A percentile compares a stretch with the other conserved stretches of the same genome.
These are phyloP conservation scores for Tenthredo livida DNA, from an alignment of 2,888 invertebrate species.

Conservation along the genomic window DNA sequence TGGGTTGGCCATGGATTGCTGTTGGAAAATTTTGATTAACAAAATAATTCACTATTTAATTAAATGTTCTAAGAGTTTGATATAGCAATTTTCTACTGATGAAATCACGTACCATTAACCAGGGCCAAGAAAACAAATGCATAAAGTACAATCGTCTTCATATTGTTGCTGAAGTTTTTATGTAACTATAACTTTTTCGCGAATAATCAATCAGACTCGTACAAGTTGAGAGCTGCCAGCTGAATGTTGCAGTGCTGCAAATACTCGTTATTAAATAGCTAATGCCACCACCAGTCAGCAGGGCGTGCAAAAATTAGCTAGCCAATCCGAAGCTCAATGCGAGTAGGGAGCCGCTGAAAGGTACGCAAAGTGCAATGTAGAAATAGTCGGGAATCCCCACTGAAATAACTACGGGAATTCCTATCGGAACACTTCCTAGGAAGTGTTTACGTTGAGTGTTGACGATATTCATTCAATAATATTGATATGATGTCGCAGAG, in stretches of 20 bases:
- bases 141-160: conserved; percentile 5
- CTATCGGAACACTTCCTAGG: conserved; percentile 24
- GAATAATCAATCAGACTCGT: not conserved
- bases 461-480: not conserved
- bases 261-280: not conserved
- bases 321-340: not conserved
- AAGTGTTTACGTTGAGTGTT: not conserved
- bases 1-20: conserved; percentile 10
- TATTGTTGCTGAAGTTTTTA: not conserved
- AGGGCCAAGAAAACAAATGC: conserved; percentile 1
- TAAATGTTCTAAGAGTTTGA: not conserved
- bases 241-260: not conserved
- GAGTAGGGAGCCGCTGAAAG: not conserved
- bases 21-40: not conserved
- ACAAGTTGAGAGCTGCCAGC: not conserved
- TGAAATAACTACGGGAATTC: conserved; percentile 3
- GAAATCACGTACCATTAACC: conserved; percentile 22
- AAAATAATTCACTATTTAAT: not conserved
- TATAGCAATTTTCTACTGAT: not conserved
- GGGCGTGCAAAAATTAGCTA: not conserved
- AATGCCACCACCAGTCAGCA: not conserved
- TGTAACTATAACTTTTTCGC: not conserved
- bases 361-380: not conserved
- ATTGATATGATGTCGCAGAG: not conserved
- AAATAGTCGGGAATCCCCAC: conserved; percentile 5